Conservation (phyloP, 1,140 invertebrate genomes). For the Drosophila mauritiana region DNA sequence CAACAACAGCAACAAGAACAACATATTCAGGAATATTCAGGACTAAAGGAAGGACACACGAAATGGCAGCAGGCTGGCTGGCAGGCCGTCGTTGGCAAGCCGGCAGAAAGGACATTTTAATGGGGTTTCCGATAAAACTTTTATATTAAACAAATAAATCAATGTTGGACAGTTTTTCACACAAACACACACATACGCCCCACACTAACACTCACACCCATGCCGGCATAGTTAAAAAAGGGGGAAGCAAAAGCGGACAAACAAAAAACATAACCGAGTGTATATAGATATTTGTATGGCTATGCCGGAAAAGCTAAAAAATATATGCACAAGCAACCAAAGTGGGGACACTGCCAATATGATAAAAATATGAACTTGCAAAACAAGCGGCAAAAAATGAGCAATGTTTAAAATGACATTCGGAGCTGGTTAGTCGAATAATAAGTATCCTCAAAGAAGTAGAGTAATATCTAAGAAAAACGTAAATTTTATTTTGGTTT, state of each 20-base stretch:
- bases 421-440: background rate
- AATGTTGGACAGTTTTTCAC: constrained; percentile 80
- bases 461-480: background rate
- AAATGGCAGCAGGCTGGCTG: constrained; percentile 38
- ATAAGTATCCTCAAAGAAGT: constrained; percentile 11
- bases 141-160: constrained; percentile 84
- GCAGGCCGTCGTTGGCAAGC: constrained; percentile 64
- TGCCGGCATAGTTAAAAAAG: constrained; percentile 69
- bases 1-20: constrained; percentile 46
- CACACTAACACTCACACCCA: constrained; percentile 47
- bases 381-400: constrained; percentile 63
- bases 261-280: constrained; percentile 54
- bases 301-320: constrained; percentile 80
- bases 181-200: constrained; percentile 53
- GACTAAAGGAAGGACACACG: constrained; percentile 39
- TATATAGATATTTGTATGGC: constrained; percentile 74
- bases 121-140: constrained; percentile 83
- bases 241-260: constrained; percentile 22
- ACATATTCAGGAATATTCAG: constrained; percentile 14
- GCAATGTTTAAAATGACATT: constrained; percentile 23
- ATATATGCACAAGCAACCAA: constrained; percentile 68
- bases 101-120: constrained; percentile 84
- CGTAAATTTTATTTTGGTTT: background rate
- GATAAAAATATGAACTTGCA: constrained; percentile 83
- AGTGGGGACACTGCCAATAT: constrained; percentile 72